These are phyloP conservation scores for Spinibarbus caldwelli DNA, from an alignment of 2,797 vertebrate genomes.

Conservation along the genomic window DNA sequence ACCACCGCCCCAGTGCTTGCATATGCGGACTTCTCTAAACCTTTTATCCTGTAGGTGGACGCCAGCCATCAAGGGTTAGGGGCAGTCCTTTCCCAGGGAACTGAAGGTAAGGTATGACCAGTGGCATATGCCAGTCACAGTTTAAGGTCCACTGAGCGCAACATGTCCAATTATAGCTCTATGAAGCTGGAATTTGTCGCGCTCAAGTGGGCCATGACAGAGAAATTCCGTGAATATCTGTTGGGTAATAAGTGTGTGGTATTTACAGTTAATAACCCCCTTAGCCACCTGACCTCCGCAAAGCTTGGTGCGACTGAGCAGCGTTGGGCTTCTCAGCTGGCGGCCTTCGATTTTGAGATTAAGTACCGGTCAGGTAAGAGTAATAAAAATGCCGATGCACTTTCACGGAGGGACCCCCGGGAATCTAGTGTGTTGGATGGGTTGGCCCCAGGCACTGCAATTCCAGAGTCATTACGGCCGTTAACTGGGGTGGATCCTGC, in stretches of 20 bases:
- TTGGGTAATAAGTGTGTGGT: no score
- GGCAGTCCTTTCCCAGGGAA: no score
- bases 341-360: not conserved
- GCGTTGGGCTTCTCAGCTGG: not conserved
- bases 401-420: not conserved
- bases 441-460: not conserved
- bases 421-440: not conserved
- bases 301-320: not conserved
- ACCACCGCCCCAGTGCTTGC: not conserved
- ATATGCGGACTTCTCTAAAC: not conserved
- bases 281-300: not conserved
- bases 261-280: no score
- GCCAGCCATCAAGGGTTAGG: not conserved
- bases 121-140: not conserved
- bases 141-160: not conserved
- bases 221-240: no score
- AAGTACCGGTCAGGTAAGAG: not conserved
- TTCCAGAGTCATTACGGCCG: not conserved
- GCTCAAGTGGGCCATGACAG: no score
- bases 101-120: no score
- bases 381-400: not conserved
- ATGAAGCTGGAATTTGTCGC: no score
- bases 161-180: no score
- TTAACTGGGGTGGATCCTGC: accelerated
- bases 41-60: not conserved